Evolutionary conservation across 37 sponge, comb jelly and placozoan species (phyloP).

Genomic region (Amphimedon queenslandica): DNA sequence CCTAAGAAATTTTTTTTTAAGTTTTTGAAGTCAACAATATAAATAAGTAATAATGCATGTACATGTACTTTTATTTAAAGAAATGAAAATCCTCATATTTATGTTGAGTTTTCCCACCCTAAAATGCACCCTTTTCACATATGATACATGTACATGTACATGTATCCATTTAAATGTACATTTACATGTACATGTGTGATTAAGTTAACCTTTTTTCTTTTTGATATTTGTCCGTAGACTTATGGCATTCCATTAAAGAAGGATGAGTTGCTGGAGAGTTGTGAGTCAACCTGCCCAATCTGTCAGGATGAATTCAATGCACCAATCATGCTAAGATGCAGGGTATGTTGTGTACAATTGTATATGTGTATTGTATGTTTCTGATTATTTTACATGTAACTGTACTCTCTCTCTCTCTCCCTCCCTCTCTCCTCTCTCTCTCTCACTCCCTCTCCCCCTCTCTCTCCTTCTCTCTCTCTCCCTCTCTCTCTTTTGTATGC

Average conservation of each 20-base stretch:
- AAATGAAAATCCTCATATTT: background rate
- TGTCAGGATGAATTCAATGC: slow-evolving; percentile 89
- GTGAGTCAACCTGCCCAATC: slow-evolving; percentile 88
- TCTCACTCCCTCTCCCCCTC: too few species aligned
- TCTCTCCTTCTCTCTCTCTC: too few species aligned
- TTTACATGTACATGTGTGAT: too few species aligned
- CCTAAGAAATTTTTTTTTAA: background rate
- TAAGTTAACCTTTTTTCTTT: too few species aligned
- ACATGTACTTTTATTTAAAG: background rate
- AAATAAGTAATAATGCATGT: background rate
- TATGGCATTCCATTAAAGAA: too few species aligned
- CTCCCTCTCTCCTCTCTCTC: too few species aligned
- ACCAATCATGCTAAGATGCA: slow-evolving; percentile 82
- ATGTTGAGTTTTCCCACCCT: too few species aligned
- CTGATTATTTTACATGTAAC: background rate
- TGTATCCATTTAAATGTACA: too few species aligned
- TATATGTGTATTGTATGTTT: background rate
- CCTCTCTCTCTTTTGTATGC: background rate
- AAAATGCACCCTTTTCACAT: too few species aligned
- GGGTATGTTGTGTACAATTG: slow-evolving; percentile 19
- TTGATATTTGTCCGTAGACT: too few species aligned
- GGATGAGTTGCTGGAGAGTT: slow-evolving; percentile 42
- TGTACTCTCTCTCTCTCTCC: background rate
- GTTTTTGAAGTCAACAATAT: background rate
- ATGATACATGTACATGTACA: too few species aligned